Evolutionary conservation across 2,797 vertebrate species (phyloP).

Genomic region (Sciurus carolinensis): DNA sequence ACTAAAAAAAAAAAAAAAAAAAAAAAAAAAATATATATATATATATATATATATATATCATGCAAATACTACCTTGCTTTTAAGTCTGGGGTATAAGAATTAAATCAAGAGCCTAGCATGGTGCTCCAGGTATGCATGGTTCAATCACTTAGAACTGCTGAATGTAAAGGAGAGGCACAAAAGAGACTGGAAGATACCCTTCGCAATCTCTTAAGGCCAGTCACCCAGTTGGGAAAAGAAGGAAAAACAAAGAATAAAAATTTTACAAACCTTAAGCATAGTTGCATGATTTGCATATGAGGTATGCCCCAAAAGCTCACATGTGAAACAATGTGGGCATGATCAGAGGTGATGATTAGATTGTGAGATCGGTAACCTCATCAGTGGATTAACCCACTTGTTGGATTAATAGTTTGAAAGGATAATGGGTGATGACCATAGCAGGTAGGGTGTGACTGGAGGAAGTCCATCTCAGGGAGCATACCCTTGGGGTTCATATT

Average conservation of each 20-base stretch:
- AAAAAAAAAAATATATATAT: too few species aligned
- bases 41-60: background rate
- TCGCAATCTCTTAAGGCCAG: background rate
- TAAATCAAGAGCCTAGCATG: background rate
- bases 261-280: background rate
- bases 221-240: background rate
- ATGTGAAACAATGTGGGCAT: too few species aligned
- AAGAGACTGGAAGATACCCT: background rate
- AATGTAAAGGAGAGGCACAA: background rate
- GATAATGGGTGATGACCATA: too few species aligned
- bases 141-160: background rate
- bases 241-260: background rate
- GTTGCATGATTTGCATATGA: too few species aligned
- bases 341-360: too few species aligned
- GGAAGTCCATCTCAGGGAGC: too few species aligned
- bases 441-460: too few species aligned
- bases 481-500: too few species aligned
- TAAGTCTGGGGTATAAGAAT: background rate
- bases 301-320: too few species aligned
- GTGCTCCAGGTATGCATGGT: background rate
- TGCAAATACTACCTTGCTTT: background rate
- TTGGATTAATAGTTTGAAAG: too few species aligned
- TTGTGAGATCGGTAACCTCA: too few species aligned
- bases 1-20: background rate
- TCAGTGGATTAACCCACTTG: too few species aligned